Conservation (phyloP, 2,888 invertebrate species). For the Brachyptera risi region DNA sequence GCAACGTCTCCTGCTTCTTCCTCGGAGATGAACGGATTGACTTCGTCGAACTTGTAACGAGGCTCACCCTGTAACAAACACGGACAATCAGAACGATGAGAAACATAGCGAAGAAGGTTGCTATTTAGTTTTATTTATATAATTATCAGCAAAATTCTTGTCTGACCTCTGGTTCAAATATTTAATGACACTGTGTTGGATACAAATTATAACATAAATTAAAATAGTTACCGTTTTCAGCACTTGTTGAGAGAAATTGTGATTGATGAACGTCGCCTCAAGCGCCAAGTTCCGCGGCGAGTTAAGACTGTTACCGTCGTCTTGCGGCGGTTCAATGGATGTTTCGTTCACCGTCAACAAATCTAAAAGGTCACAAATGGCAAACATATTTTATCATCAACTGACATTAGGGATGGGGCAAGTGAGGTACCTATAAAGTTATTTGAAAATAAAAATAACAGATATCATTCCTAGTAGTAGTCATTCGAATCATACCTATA, state of each 20-base stretch:
- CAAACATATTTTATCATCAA: not conserved
- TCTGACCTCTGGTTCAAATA: no score
- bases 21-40: conserved; percentile 90
- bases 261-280: conserved; percentile 98
- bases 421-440: no score
- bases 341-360: conserved; percentile 97
- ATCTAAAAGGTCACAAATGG: conserved; percentile 53
- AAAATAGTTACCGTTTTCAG: conserved; percentile 52
- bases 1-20: conserved; percentile 91
- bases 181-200: no score
- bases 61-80: conserved; percentile 69
- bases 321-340: conserved; percentile 94
- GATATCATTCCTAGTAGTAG: no score
- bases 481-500: no score
- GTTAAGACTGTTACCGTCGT: conserved; percentile 92
- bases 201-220: no score
- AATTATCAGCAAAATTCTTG: no score
- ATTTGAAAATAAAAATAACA: no score
- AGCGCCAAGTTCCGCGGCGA: conserved; percentile 92
- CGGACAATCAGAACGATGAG: no score
- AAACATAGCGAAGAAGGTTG: no score
- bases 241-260: conserved; percentile 98
- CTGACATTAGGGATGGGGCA: no score
- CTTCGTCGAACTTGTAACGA: conserved; percentile 81
- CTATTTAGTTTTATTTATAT: no score